Evolutionary conservation across 1,140 invertebrate genomes (phyloP), one percentile per base, ranked within the genome.

Genomic region (Drosophila ogumai): DNA sequence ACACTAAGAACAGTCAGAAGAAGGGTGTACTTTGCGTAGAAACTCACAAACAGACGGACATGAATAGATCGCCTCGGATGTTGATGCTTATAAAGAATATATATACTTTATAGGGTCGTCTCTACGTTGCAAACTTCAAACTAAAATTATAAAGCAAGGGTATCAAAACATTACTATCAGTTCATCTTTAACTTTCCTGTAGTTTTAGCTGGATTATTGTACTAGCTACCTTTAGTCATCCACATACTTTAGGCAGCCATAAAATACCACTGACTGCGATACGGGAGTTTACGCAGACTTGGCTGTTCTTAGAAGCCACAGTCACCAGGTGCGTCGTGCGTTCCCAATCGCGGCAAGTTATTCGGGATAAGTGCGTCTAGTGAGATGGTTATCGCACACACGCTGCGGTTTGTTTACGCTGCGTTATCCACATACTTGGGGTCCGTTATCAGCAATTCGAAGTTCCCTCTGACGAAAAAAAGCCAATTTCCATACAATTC

Each of bases 361-460:
- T 73, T 44, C 13, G 38, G 32, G 17, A 44, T 28, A 55, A 54
- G 49, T 61, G 43, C 40, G 50, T 38, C 28, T 25, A 17, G 3
- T 12, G 7, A 22, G 17, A 10, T 31, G 59, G 17, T 61, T 54
- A 74, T 74, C 56, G 36, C 46, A 54, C 15, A 13, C 32, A 44
- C 8, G 46, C 46, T 25, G n/a, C 19, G 38, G 28, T 61, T 65
- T 65, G 66, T 67, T 69, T 43, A 54, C 47, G 36, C 12, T 52
- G 17, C 15, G 57, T 34, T 19, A 32, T 17, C 31, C 17, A 15
- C 12, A 49, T 8, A 5, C 7, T 9, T 28, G 31, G 15, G 34
- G 31, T 19, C 31, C 36, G 25, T 66, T 71, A 66, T 67, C 40
- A 36, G 38, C 9, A 12, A 5, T 41, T 46, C 6, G 8, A 28